Conservation (phyloP, 2,113 vertebrate genomes). For the Motacilla alba region DNA sequence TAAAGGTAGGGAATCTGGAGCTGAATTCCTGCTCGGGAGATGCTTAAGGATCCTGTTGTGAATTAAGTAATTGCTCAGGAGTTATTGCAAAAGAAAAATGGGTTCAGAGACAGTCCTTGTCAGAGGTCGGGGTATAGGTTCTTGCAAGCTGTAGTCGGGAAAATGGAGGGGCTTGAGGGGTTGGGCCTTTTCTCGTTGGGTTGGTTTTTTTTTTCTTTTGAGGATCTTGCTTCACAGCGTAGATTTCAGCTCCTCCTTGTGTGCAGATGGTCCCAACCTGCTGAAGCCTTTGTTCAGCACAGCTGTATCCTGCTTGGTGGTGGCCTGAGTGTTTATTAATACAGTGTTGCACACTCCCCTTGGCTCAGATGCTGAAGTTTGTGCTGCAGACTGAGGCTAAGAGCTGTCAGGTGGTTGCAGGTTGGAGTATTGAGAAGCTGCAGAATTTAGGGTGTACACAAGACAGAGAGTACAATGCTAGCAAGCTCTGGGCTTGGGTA, state of each 20-base stretch:
- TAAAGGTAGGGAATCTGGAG: slow-evolving; percentile 81
- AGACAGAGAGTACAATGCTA: background rate
- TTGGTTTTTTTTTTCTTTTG: background rate
- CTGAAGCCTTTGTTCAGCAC: background rate
- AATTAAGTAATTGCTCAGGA: background rate
- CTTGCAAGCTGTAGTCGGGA: background rate
- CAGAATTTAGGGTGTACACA: background rate
- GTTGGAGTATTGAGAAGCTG: background rate
- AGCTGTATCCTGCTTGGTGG: background rate
- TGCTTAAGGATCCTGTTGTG: background rate
- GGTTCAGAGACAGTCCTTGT: background rate
- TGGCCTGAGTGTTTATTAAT: background rate
- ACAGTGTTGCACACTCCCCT: background rate
- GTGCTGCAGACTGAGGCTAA: background rate
- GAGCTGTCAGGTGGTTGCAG: background rate
- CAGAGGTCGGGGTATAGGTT: background rate
- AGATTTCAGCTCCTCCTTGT: background rate
- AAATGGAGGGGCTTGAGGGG: background rate
- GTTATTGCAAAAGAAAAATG: background rate
- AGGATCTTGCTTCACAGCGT: background rate
- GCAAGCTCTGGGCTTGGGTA: background rate
- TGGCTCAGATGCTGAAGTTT: background rate
- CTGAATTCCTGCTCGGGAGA: background rate
- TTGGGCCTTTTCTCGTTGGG: background rate
- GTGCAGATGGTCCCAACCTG: background rate